These are phyloP conservation scores for Myotis planiceps DNA, from an alignment of 2,797 vertebrate species.

Conservation along the genomic window DNA sequence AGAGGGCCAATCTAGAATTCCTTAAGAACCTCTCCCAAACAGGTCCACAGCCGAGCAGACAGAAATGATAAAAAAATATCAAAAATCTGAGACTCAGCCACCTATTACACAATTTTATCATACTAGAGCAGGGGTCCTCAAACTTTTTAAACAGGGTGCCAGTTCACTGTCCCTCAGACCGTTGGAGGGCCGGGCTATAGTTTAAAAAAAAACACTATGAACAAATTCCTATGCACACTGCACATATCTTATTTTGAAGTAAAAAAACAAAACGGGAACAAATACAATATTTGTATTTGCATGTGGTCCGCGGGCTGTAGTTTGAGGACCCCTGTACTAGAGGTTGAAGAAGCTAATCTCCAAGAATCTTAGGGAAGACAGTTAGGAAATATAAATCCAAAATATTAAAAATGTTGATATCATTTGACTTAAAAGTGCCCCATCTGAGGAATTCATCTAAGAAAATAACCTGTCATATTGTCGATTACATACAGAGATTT, in stretches of 20 bases:
- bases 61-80: neutral
- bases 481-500: neutral
- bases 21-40: neutral
- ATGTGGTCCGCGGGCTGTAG: too few relatives aligned
- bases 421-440: neutral
- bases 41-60: neutral
- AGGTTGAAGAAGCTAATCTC: neutral
- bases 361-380: neutral
- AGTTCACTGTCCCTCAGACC: too few relatives aligned
- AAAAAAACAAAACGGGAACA: too few relatives aligned
- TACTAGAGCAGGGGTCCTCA: too few relatives aligned
- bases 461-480: neutral
- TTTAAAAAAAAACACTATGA: too few relatives aligned
- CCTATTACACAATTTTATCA: neutral
- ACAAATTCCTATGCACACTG: too few relatives aligned
- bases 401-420: neutral
- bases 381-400: neutral
- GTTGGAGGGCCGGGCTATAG: too few relatives aligned
- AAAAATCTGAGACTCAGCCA: neutral
- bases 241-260: too few relatives aligned
- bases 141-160: too few relatives aligned
- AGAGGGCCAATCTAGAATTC: neutral
- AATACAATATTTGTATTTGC: too few relatives aligned
- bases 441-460: neutral
- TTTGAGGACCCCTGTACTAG: too few relatives aligned